These are phyloP conservation scores for Equus przewalskii DNA, from an alignment of 2,113 vertebrate genomes.

Conservation along the genomic window DNA sequence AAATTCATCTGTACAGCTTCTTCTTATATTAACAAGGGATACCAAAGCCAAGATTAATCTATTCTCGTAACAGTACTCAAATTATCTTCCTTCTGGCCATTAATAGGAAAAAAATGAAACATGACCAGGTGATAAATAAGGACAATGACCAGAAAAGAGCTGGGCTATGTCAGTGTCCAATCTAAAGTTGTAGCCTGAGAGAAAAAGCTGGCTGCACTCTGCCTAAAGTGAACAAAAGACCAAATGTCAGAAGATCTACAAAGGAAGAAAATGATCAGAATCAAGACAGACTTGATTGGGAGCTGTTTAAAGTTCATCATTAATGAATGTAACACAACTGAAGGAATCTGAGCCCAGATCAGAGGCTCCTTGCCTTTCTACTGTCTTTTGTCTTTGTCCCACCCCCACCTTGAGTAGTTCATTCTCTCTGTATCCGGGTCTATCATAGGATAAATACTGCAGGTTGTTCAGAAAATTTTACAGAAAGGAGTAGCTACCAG, in stretches of 20 bases:
- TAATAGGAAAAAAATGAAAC: neutral
- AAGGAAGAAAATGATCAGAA: neutral
- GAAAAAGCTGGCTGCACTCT: neutral
- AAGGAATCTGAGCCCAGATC: neutral
- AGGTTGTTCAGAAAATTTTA: neutral
- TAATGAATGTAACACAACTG: neutral
- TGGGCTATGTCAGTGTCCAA: neutral
- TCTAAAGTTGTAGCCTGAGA: neutral
- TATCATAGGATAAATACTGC: neutral
- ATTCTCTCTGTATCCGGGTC: neutral
- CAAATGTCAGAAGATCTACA: neutral
- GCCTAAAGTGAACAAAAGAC: neutral
- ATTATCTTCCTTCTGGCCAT: neutral
- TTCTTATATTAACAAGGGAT: conserved; percentile 50
- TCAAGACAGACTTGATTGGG: neutral
- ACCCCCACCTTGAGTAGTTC: neutral
- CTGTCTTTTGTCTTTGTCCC: neutral
- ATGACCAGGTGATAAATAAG: neutral
- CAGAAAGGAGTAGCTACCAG: neutral
- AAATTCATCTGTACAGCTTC: neutral
- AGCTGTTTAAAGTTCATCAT: neutral
- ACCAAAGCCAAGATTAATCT: neutral
- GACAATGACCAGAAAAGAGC: neutral
- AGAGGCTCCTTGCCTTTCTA: neutral
- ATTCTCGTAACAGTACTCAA: neutral